These are phyloP conservation scores for Bombus consobrinus DNA, from an alignment of 1,140 invertebrate genomes.

Conservation along the genomic window DNA sequence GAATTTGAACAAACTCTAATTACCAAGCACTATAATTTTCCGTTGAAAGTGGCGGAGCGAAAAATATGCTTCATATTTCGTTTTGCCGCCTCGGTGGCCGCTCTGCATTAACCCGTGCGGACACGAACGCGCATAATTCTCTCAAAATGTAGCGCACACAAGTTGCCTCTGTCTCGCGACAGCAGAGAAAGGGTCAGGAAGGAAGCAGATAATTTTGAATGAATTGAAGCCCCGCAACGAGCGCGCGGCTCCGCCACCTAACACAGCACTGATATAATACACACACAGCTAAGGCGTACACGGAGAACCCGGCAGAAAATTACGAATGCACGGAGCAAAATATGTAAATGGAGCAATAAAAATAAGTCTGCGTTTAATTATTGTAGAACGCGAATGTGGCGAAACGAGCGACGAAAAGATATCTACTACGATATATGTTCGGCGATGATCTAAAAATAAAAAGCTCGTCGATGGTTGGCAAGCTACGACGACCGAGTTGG, in stretches of 20 bases:
- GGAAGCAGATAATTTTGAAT: slow-evolving; percentile 68
- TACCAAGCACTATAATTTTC: slow-evolving; percentile 68
- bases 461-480: background rate
- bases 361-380: slow-evolving; percentile 12
- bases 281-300: background rate
- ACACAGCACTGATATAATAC: background rate
- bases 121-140: slow-evolving; percentile 67
- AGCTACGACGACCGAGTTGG: background rate
- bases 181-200: slow-evolving; percentile 64
- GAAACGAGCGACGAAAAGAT: background rate
- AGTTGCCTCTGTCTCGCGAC: slow-evolving; percentile 59
- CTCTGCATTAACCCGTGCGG: slow-evolving; percentile 63
- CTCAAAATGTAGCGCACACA: slow-evolving; percentile 66
- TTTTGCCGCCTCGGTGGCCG: slow-evolving; percentile 58
- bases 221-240: slow-evolving; percentile 56
- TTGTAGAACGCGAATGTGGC: background rate
- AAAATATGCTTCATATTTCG: slow-evolving; percentile 70
- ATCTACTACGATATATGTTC: background rate
- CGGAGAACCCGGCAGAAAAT: background rate
- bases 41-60: slow-evolving; percentile 66
- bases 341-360: slow-evolving; percentile 28
- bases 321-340: slow-evolving; percentile 20
- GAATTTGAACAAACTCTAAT: slow-evolving; percentile 58
- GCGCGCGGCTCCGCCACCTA: slow-evolving; percentile 25
- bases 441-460: background rate